These are phyloP conservation scores for Acanthococcus lagerstroemiae DNA, from an alignment of 2,888 invertebrate species.

Conservation along the genomic window DNA sequence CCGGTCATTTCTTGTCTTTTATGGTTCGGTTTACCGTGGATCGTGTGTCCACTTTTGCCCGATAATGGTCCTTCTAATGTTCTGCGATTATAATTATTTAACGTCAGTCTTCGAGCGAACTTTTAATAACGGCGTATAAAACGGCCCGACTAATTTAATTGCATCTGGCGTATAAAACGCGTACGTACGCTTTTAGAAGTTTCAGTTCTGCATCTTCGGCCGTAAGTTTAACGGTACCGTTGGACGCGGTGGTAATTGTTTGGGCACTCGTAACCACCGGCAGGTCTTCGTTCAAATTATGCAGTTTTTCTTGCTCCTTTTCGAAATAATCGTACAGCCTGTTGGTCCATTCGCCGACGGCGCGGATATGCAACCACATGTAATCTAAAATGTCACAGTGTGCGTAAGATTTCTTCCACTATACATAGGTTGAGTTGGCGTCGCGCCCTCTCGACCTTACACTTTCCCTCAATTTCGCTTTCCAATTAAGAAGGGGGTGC, in stretches of 20 bases:
- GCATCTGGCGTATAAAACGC: not conserved
- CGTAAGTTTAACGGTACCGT: conserved; percentile 27
- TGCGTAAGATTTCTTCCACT: not conserved
- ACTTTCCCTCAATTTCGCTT: too few species aligned
- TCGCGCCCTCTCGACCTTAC: too few species aligned
- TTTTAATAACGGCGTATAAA: not conserved
- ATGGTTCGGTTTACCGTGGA: conserved; percentile 29
- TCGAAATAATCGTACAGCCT: conserved; percentile 76
- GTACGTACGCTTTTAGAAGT: conserved; percentile 32
- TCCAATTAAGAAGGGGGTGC: too few species aligned
- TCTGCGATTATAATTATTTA: not conserved
- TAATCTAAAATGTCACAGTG: conserved; percentile 51
- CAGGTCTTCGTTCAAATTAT: conserved; percentile 50
- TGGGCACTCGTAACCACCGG: conserved; percentile 31
- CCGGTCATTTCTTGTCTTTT: conserved; percentile 32
- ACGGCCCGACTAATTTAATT: not conserved
- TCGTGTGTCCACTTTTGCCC: conserved; percentile 31
- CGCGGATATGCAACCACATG: conserved; percentile 87
- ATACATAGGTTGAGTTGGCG: not conserved
- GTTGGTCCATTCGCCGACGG: conserved; percentile 91
- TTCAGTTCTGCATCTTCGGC: conserved; percentile 23
- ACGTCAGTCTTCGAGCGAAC: not conserved
- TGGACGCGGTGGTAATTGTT: conserved; percentile 23
- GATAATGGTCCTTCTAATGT: conserved; percentile 32
- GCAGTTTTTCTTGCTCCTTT: conserved; percentile 62